Conservation (phyloP, 2,888 invertebrate genomes). For the Drosophila tripunctata region DNA sequence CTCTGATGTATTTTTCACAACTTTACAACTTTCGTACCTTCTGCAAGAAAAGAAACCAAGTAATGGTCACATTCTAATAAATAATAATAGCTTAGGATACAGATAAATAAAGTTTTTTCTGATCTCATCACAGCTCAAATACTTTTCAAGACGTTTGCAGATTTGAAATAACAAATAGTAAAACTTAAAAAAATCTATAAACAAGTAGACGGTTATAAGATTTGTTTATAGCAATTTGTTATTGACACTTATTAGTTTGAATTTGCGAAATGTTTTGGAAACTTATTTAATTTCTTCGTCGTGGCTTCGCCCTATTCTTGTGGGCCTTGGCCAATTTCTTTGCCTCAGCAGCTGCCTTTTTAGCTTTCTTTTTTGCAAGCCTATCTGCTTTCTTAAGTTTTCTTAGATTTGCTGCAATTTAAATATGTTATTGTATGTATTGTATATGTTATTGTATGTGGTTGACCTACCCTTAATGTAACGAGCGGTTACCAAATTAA, state of each 20-base stretch:
- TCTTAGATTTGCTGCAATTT: conserved; percentile 39
- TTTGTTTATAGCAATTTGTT: neutral
- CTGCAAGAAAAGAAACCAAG: too few species aligned
- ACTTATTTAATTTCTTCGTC: conserved; percentile 2
- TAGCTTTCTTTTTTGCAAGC: conserved; percentile 12
- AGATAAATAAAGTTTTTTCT: too few species aligned
- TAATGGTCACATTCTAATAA: too few species aligned
- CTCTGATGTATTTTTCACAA: too few species aligned
- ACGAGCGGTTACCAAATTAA: conserved; percentile 59
- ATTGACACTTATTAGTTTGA: neutral
- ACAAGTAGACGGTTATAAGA: neutral
- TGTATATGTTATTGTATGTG: too few species aligned
- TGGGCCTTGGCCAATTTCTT: conserved; percentile 6
- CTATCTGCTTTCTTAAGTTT: conserved; percentile 2
- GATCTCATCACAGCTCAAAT: too few species aligned
- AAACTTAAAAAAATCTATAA: too few species aligned
- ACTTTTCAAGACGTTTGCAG: too few species aligned
- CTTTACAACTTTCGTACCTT: too few species aligned
- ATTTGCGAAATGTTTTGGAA: neutral
- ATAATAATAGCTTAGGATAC: too few species aligned
- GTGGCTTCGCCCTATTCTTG: conserved; percentile 27
- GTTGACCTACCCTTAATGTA: conserved; percentile 35
- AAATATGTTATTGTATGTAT: too few species aligned
- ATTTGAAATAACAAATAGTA: too few species aligned
- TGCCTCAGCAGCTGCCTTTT: conserved; percentile 1